A percentile compares a stretch with the other conserved stretches of the same genome.
These are phyloP conservation scores for Apodemus speciosus DNA, from an alignment of 2,113 vertebrate genomes.

Conservation along the genomic window DNA sequence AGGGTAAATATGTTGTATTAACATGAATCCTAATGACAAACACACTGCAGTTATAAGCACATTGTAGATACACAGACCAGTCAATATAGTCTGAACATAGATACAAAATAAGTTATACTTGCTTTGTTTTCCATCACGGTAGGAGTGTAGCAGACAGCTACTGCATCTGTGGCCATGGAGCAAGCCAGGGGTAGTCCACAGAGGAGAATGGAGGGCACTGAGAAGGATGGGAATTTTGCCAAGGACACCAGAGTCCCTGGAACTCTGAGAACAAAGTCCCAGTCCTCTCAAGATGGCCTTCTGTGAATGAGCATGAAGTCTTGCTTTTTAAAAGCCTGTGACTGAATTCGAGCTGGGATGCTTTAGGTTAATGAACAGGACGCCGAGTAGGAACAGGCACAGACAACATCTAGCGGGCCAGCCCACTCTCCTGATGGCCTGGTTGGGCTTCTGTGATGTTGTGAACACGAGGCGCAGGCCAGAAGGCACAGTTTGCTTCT, in stretches of 20 bases:
- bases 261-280: neutral
- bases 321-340: neutral
- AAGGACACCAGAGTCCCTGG: neutral
- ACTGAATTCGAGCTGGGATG: neutral
- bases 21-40: slow-evolving; percentile 80
- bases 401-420: neutral
- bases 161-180: slow-evolving; percentile 38
- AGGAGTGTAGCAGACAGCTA: slow-evolving; percentile 82
- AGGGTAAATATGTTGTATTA: slow-evolving; percentile 82
- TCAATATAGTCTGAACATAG: slow-evolving; percentile 84
- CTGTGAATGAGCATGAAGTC: neutral
- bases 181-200: slow-evolving; percentile 51
- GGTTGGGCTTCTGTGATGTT: neutral
- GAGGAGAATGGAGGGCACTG: neutral
- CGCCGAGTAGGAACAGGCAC: neutral
- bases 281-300: neutral
- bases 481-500: slow-evolving; percentile 67
- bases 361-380: neutral
- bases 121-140: slow-evolving; percentile 78
- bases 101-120: slow-evolving; percentile 89
- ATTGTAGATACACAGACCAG: slow-evolving; percentile 83
- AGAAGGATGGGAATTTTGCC: neutral
- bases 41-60: slow-evolving; percentile 82
- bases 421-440: neutral
- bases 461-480: neutral